Evolutionary conservation across 2,797 vertebrate genomes (phyloP), one percentile per base, ranked within the genome.

Genomic region (Kryptopterus vitreolus): DNA sequence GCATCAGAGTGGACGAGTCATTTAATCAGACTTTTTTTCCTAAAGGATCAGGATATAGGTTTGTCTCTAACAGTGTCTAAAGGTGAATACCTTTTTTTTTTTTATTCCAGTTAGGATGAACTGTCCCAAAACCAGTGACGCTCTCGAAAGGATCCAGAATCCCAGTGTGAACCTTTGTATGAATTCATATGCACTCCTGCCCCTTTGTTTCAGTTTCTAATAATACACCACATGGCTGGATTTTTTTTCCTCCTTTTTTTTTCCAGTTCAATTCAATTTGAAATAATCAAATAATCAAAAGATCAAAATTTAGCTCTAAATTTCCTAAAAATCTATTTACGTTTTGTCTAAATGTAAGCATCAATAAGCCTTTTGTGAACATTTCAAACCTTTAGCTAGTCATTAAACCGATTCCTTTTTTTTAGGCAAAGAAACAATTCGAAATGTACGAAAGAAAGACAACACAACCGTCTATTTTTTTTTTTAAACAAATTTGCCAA

Each of bases 401-500:
- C 16, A 31, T 31, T 11, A 43, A 43, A 20, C 22, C 38, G 31
- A 20, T 12, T 9, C 16, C 4, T 65, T 16, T 50, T 48, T 68
- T 48, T 9, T 0, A 1, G 11, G 2, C 35, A n/a, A 65, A 52
- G 9, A 53, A 71, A 38, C 12, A 8, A 61, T 4, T 22, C 72
- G 9, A 46, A 75, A 20, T 10, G 24, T 57, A 10, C 61, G 3
- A 79, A 53, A 63, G 38, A 65, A 20, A 59, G 33, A 80, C 71
- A 76, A 15, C 29, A 78, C 62, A 61, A 58, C 10, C 24, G 70
- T 74, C 61, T 80, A 81, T 78, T 82, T 43, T 43, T 43, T 43
- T 43, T 43, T 43, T 7, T 7, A 43, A 43, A 82, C 85, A 86
- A 87, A 87, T 87, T 66, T 82, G 78, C 72, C 81, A 87, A 88